phyloP scores from a whole-genome alignment of 2,113 vertebrate species.

The Motacilla alba region DNA sequence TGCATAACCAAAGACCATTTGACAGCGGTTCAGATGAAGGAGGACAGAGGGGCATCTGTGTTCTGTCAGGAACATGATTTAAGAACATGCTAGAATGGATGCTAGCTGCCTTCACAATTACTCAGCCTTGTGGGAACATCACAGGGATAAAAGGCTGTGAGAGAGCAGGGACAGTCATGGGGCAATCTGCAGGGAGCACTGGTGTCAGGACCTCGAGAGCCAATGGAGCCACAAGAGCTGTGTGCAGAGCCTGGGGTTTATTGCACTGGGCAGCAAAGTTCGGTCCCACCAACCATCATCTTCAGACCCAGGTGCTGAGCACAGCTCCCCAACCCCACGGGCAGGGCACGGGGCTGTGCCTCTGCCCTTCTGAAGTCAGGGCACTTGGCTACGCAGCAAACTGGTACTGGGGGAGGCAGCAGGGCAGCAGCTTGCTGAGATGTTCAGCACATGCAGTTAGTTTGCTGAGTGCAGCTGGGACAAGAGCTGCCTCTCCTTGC shows the following conservation, averaged over 20 bases:
- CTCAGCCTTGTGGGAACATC: neutral
- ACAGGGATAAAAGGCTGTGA: neutral
- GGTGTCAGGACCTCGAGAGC: accelerated
- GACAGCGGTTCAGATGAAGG: neutral
- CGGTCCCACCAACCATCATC: neutral
- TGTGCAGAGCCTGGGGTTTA: neutral
- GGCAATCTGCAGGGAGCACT: neutral
- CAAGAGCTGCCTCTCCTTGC: neutral
- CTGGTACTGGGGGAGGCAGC: neutral
- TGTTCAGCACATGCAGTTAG: neutral
- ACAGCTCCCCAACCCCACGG: accelerated
- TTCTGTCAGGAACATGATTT: neutral
- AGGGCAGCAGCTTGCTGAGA: neutral
- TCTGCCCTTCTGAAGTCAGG: neutral
- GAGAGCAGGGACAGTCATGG: neutral
- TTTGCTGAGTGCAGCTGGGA: neutral
- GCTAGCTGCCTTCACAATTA: neutral
- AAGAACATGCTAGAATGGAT: neutral
- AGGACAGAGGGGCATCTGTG: neutral
- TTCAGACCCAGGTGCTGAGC: neutral
- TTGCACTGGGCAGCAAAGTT: neutral
- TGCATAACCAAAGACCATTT: neutral
- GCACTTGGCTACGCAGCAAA: neutral
- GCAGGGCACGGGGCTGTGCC: accelerated
- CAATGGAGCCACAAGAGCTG: neutral